Evolutionary conservation across 2,797 vertebrate genomes (phyloP).

Genomic region (Leptatherina wallacei): DNA sequence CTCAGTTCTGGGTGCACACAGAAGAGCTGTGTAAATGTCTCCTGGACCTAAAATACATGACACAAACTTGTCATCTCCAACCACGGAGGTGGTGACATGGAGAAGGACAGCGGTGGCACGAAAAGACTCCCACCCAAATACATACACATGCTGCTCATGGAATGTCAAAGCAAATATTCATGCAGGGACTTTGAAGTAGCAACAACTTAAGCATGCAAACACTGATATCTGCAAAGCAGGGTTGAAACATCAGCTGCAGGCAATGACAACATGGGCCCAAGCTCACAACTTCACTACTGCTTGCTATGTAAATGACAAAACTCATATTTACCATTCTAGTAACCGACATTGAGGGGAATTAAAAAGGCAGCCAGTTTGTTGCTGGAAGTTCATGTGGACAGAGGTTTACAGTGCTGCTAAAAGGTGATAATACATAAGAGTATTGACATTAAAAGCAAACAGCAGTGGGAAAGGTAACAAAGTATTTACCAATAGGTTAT

Average conservation of each 20-base stretch:
- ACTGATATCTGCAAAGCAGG: constrained; percentile 13
- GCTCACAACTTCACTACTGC: neutral
- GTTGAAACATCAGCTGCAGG: constrained; percentile 11
- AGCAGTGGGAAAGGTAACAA: no score
- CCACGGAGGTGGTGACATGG: constrained; percentile 22
- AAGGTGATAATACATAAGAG: neutral
- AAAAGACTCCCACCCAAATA: constrained; percentile 13
- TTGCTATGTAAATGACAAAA: neutral
- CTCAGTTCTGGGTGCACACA: neutral
- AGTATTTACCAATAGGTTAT: no score
- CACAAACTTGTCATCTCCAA: constrained; percentile 22
- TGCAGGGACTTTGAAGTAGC: constrained; percentile 39
- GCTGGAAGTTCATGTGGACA: neutral
- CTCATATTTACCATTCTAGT: neutral
- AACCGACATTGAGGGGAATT: neutral
- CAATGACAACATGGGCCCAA: constrained; percentile 1
- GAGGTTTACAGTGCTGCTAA: neutral
- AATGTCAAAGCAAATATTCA: constrained; percentile 16
- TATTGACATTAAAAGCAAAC: neutral
- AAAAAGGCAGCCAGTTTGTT: neutral
- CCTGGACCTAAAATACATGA: constrained; percentile 2
- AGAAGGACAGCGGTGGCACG: constrained; percentile 32
- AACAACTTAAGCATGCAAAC: constrained; percentile 5
- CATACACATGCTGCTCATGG: constrained; percentile 11
- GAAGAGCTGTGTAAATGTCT: neutral